phyloP scores from a whole-genome alignment of 2,888 invertebrate species.

The Dugesia japonica region DNA sequence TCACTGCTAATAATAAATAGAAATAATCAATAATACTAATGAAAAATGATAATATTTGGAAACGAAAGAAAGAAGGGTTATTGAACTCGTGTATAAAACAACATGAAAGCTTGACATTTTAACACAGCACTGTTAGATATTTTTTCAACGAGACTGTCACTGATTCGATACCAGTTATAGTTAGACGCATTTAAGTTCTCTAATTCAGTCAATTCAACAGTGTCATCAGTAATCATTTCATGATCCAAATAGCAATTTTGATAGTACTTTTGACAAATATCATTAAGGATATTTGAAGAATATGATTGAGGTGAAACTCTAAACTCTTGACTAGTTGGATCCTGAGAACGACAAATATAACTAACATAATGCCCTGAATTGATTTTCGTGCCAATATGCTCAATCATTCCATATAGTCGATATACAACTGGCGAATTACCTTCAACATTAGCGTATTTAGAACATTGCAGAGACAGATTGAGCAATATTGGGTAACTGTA shows the following conservation, averaged over 20 bases:
- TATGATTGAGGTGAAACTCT: neutral
- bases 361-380: slow-evolving; percentile 80
- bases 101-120: slow-evolving; percentile 72
- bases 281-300: neutral
- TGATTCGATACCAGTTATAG: slow-evolving; percentile 80
- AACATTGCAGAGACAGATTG: neutral
- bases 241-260: neutral
- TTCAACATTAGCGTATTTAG: neutral
- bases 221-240: neutral
- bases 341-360: slow-evolving; percentile 63
- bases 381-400: slow-evolving; percentile 71
- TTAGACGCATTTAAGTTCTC: slow-evolving; percentile 44
- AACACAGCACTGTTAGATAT: slow-evolving; percentile 64
- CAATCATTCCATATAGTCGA: slow-evolving; percentile 79
- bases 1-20: too few relatives aligned
- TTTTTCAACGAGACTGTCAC: slow-evolving; percentile 70
- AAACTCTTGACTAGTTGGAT: neutral
- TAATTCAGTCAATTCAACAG: slow-evolving; percentile 40
- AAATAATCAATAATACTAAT: too few relatives aligned
- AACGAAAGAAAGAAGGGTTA: too few relatives aligned
- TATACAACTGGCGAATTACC: slow-evolving; percentile 52
- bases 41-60: too few relatives aligned
- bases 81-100: slow-evolving; percentile 59
- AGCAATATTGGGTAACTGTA: neutral
- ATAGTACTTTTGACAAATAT: neutral